A percentile compares a stretch with the other conserved stretches of the same genome.
phyloP scores from a whole-genome alignment of 2,113 vertebrate species.

The Phaethon lepturus region DNA sequence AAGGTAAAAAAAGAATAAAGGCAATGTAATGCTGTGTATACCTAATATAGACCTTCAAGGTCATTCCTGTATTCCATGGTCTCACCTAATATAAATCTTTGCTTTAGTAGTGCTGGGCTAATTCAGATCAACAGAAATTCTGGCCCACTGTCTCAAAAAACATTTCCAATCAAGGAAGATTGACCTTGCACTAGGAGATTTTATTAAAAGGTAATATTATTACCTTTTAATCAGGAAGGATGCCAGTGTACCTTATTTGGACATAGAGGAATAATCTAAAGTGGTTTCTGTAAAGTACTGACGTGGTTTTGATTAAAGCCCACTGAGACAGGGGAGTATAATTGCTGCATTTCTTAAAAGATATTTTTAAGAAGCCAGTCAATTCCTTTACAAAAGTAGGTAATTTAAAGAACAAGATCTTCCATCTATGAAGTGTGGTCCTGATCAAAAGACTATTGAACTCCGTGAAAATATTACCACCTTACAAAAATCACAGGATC shows the following conservation, averaged over 20 bases:
- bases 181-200: not conserved
- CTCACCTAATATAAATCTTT: not conserved
- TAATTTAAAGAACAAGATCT: not conserved
- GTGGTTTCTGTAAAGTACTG: not conserved
- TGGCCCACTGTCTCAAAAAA: not conserved
- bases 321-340: not conserved
- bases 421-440: not conserved
- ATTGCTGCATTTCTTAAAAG: not conserved
- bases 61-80: not conserved
- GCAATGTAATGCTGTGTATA: not conserved
- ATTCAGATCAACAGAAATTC: constrained; percentile 8
- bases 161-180: not conserved
- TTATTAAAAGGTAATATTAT: not conserved
- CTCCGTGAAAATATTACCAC: not conserved
- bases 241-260: not conserved
- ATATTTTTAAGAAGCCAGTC: not conserved
- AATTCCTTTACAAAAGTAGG: not conserved
- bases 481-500: not conserved
- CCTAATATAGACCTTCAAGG: not conserved
- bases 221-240: constrained; percentile 24
- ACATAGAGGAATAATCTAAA: not conserved
- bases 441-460: not conserved
- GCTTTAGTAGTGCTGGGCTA: not conserved
- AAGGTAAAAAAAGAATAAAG: not conserved
- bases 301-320: not conserved